phyloP scores from a whole-genome alignment of 2,888 invertebrate genomes.

The Norana najaformis region DNA sequence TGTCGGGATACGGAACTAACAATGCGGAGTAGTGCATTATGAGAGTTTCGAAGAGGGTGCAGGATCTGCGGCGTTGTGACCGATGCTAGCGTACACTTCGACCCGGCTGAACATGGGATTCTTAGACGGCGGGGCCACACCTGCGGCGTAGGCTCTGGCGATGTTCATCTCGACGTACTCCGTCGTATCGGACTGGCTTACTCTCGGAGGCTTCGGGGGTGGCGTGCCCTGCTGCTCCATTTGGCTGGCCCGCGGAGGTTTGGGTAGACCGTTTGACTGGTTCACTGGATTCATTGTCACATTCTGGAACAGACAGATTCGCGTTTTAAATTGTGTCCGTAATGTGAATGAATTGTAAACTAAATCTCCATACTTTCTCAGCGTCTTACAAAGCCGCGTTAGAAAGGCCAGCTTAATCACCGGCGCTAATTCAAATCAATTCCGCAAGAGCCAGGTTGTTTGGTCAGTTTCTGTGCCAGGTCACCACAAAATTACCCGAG shows the following conservation, averaged over 20 bases:
- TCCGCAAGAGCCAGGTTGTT: too few species aligned
- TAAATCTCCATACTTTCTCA: too few species aligned
- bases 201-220: background rate
- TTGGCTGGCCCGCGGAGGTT: background rate
- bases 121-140: background rate
- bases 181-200: background rate
- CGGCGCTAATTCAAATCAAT: too few species aligned
- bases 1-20: background rate
- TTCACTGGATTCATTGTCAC: background rate
- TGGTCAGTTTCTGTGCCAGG: too few species aligned
- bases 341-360: too few species aligned
- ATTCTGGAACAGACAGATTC: background rate
- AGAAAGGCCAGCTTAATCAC: too few species aligned
- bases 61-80: background rate
- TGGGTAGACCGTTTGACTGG: background rate
- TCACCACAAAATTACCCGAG: too few species aligned
- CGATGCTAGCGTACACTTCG: background rate
- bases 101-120: background rate
- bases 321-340: background rate
- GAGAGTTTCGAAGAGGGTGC: background rate
- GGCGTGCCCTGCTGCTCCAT: background rate
- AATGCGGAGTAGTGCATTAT: background rate
- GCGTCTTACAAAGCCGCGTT: too few species aligned
- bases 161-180: background rate
- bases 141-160: background rate